Conservation (phyloP, 2,888 invertebrate genomes). For the Punctoribates punctum region DNA sequence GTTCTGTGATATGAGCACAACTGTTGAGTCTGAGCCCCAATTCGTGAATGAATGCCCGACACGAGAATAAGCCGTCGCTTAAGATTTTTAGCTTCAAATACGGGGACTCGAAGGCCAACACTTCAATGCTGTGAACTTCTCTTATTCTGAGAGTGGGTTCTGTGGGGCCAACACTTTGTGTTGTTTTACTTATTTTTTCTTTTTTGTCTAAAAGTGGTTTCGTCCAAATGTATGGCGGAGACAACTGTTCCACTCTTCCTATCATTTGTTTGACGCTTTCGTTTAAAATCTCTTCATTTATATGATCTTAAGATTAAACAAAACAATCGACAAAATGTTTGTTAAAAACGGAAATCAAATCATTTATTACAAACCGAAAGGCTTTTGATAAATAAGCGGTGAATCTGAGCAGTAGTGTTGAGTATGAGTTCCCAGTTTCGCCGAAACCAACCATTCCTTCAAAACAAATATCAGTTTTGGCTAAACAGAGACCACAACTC, state of each 20-base stretch:
- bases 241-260: neutral
- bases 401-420: constrained; percentile 19
- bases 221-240: neutral
- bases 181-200: neutral
- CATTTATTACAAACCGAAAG: neutral
- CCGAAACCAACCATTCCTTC: constrained; percentile 38
- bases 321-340: neutral
- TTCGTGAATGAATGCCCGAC: constrained; percentile 36
- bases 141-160: constrained; percentile 29
- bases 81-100: constrained; percentile 1
- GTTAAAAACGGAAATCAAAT: neutral
- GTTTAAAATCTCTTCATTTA: neutral
- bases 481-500: neutral
- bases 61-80: constrained; percentile 35
- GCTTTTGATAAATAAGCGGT: constrained; percentile 1
- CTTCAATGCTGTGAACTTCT: constrained; percentile 22
- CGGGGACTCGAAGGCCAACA: neutral
- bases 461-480: neutral
- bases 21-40: constrained; percentile 27
- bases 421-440: constrained; percentile 36
- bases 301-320: neutral
- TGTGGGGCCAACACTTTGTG: neutral
- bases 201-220: neutral
- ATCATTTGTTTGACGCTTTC: neutral
- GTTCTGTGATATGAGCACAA: constrained; percentile 20